Evolutionary conservation across 2,888 invertebrate genomes (phyloP), one percentile per base, ranked within the genome.

Genomic region (Noctua fimbriata): DNA sequence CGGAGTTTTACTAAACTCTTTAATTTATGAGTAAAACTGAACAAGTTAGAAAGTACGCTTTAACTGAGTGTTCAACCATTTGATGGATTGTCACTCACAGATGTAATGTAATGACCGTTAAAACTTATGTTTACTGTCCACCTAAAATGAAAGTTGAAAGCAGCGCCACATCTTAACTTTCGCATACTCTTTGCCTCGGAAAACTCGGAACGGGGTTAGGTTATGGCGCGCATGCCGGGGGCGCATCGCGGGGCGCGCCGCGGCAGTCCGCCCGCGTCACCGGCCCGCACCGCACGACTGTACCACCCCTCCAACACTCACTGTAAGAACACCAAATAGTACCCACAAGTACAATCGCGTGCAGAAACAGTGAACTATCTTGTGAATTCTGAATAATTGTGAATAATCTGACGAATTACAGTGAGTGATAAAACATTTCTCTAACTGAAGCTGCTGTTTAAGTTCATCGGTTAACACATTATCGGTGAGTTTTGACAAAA

Each of bases 211-310:
- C 88, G 90, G 89, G 89, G 94, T 93, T 92, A 93, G 92, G 91
- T 90, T 90, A 90, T 91, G 91, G 87, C 92, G 94, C 94, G 94
- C 94, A 93, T 89, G 90, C 90, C 86, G 89, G 88, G 90, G 90
- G 92, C 88, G 89, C 89, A 87, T 86, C 90, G 90, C 87, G 90
- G 91, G 90, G 91, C 90, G 89, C 88, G 88, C 90, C 89, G 89
- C 93, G 93, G 89, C 94, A 95, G 95, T 95, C 87, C 89, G 88
- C 92, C 91, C 94, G 92, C 93, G 91, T 81, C 93, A 83, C 85
- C 90, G 89, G 91, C 87, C 82, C 89, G 28, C 76, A 82, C 78
- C 90, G 88, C 92, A 92, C 94, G 94, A 90, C 78, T 67, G 41
- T 72, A 73, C 73, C 58, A 70, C 70, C 81, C 76, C 80, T 84